Base-by-base conservation (phyloP, 2,113 vertebrate species). In the Columbina picui region DNA sequence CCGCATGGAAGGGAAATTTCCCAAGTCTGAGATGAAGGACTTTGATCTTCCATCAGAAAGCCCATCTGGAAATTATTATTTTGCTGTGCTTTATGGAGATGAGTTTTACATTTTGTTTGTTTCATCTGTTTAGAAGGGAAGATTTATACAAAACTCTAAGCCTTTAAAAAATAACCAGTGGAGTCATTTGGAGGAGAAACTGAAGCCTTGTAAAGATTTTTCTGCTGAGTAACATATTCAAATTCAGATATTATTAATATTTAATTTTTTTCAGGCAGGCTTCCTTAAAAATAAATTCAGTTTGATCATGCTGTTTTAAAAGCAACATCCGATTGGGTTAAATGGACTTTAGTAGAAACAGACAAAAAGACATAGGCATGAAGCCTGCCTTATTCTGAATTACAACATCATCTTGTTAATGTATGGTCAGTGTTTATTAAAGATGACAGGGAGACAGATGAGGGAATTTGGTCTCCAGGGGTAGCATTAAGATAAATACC, bases 11-110 rank as follows among this genome's bases (percentile, higher is more conserved):
- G 63, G 89, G 75, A 96, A 91, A 75, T 47, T 68, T 95, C 93
- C 93, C 84, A 85, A 91, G 45, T 53, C 85, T 67, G 59, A 74
- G 84, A 79, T 27, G 84, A 89, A 85, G 61, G 81, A 47, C 95
- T 96, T 97, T 88, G 93, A 96, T 96, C 91, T 96, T 77, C 63
- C 94, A 96, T 87, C 78, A 93, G 77, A 73, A 95, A 91, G 12
- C 22, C 36, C 94, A 96, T 94, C 87, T 97, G 96, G 93, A 96
- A 91, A 93, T 95, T 71, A 61, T 94, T 92, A 77, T 91, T 83
- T 77, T 93, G 69, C 74, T 95, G 89, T 70, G 78, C 67, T 83
- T 90, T 85, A 77, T 52, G 90, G 70, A 90, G 94, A 96, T 43
- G 75, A 85, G 59, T 83, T 95, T 93, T 96, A 85, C 45, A 74